A percentile compares a stretch with the other conserved stretches of the same genome.
phyloP scores from a whole-genome alignment of 2,888 invertebrate genomes.

The Unio delphinus region DNA sequence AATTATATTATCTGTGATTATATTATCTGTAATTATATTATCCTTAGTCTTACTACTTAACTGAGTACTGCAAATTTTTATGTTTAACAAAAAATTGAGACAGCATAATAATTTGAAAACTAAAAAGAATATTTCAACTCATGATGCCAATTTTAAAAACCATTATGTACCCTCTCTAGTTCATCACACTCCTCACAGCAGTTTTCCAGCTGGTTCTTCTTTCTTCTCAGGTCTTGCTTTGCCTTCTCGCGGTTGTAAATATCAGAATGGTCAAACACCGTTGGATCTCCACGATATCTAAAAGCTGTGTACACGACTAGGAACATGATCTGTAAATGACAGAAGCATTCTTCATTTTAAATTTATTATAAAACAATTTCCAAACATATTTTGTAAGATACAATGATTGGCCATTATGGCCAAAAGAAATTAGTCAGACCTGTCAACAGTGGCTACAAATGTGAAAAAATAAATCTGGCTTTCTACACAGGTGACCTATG shows the following conservation, averaged over 20 bases:
- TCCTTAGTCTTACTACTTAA: no score
- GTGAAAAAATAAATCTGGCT: no score
- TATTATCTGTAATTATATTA: no score
- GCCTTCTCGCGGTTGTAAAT: slow-evolving; percentile 44
- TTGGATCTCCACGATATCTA: slow-evolving; percentile 58
- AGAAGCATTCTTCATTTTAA: not conserved
- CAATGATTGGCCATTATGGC: no score
- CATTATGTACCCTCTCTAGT: slow-evolving; percentile 48
- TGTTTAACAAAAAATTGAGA: no score
- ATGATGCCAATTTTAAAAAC: not conserved
- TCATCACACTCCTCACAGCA: slow-evolving; percentile 53
- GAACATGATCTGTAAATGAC: slow-evolving; percentile 55
- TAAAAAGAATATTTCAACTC: not conserved
- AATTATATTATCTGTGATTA: no score
- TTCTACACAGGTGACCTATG: no score
- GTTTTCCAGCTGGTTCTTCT: slow-evolving; percentile 39
- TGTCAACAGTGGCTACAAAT: no score
- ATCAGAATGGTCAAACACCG: slow-evolving; percentile 59
- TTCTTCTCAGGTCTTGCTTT: slow-evolving; percentile 33
- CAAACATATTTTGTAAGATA: no score
- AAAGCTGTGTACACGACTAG: slow-evolving; percentile 57
- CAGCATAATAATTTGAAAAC: not conserved
- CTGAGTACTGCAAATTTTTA: no score
- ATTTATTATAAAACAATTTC: no score
- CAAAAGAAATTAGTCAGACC: no score